Evolutionary conservation across 2,797 vertebrate species (phyloP).

Genomic region (Notolabrus celidotus): DNA sequence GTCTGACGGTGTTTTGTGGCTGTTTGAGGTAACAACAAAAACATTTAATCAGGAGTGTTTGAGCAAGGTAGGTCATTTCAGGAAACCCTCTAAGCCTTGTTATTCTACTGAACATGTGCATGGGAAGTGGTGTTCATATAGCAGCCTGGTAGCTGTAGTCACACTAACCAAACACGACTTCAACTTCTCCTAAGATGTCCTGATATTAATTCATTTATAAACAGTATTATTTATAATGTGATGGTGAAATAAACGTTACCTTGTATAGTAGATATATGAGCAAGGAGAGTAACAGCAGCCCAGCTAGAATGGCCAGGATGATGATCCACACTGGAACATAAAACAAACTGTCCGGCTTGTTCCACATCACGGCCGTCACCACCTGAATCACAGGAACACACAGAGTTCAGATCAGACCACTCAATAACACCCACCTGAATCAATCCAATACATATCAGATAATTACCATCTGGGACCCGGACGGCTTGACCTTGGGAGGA

Average conservation of each 20-base stretch:
- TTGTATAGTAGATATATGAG: constrained; percentile 95
- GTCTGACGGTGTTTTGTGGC: no score
- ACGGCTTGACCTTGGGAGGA: constrained; percentile 82
- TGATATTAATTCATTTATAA: not conserved
- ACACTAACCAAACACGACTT: no score
- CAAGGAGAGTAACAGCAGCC: constrained; percentile 89
- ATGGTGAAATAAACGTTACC: constrained; percentile 72
- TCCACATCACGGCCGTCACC: constrained; percentile 87
- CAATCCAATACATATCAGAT: not conserved
- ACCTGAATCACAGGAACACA: constrained; percentile 76
- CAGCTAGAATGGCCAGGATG: constrained; percentile 90
- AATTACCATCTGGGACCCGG: constrained; percentile 85
- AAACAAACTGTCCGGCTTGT: constrained; percentile 85
- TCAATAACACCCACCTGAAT: not conserved
- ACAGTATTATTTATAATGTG: no score
- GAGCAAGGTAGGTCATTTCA: no score
- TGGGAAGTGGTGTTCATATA: no score
- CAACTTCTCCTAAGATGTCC: no score
- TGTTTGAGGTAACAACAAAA: no score
- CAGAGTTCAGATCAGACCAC: not conserved
- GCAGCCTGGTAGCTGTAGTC: no score
- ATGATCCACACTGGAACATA: constrained; percentile 93
- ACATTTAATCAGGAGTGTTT: no score
- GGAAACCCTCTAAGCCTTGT: no score
- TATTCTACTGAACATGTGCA: no score